Evolutionary conservation across 2,797 vertebrate genomes (phyloP).

Genomic region (Heliangelus exortis): DNA sequence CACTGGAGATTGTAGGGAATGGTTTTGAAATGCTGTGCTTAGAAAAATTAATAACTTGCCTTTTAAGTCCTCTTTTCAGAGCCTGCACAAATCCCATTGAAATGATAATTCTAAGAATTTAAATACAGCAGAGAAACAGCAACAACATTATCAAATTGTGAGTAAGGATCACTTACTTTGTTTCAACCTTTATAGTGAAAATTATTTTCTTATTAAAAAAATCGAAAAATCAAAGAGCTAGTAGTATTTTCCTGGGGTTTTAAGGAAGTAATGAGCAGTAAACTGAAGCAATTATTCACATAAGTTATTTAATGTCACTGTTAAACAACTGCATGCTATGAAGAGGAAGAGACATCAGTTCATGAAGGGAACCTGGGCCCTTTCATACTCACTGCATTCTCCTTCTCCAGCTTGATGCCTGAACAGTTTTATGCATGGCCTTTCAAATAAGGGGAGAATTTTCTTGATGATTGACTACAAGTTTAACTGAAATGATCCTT

Average conservation of each 20-base stretch:
- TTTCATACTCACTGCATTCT: constrained; percentile 62
- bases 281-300: constrained; percentile 74
- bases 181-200: constrained; percentile 74
- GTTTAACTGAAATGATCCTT: constrained; percentile 75
- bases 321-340: constrained; percentile 31
- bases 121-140: constrained; percentile 36
- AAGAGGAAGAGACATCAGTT: constrained; percentile 46
- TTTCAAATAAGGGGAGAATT: constrained; percentile 63
- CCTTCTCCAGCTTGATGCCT: constrained; percentile 62
- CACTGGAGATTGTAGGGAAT: not conserved
- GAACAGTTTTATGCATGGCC: constrained; percentile 70
- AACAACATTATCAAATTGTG: constrained; percentile 45
- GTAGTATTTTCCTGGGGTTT: constrained; percentile 60
- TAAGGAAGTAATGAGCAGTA: constrained; percentile 76
- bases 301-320: constrained; percentile 71
- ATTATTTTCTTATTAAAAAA: constrained; percentile 68
- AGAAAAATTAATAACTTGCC: not conserved
- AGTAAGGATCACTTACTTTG: constrained; percentile 63
- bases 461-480: constrained; percentile 66
- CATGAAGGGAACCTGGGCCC: constrained; percentile 35
- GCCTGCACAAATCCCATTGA: constrained; percentile 22
- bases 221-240: constrained; percentile 57
- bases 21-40: not conserved
- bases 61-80: constrained; percentile 3
- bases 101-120: constrained; percentile 56